Conservation (phyloP, 2,113 vertebrate species). For the Oreochromis tanganicae region DNA sequence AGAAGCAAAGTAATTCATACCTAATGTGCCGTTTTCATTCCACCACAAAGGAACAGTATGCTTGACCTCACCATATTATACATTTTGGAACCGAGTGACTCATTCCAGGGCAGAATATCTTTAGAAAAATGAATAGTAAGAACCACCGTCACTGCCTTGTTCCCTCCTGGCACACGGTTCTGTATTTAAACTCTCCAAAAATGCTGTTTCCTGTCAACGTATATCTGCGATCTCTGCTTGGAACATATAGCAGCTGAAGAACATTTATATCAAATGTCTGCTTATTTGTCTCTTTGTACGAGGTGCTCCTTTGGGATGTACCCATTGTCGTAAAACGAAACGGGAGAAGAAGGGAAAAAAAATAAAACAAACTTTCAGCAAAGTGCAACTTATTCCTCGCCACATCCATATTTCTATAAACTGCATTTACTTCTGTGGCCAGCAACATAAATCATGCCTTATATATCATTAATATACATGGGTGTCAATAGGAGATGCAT, state of each 20-base stretch:
- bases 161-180: not conserved
- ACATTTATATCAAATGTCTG: not conserved
- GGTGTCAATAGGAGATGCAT: conserved; percentile 75
- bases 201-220: not conserved
- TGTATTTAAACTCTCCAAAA: not conserved
- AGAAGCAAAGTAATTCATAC: not conserved
- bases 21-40: not conserved
- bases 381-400: conserved; percentile 38
- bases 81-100: not conserved
- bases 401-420: conserved; percentile 67
- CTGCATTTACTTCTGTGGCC: conserved; percentile 64
- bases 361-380: conserved; percentile 29
- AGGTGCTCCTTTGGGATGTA: not conserved
- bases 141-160: not conserved
- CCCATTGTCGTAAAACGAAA: not conserved
- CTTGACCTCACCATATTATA: not conserved
- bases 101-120: not conserved
- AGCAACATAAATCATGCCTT: conserved; percentile 71
- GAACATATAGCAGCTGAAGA: not conserved
- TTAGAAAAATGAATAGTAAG: not conserved
- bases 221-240: not conserved
- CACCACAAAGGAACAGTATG: not conserved
- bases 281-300: not conserved
- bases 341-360: not conserved
- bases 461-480: conserved; percentile 75